These are phyloP conservation scores for Coracopsis vasa DNA, from an alignment of 2,113 vertebrate species.

Conservation along the genomic window DNA sequence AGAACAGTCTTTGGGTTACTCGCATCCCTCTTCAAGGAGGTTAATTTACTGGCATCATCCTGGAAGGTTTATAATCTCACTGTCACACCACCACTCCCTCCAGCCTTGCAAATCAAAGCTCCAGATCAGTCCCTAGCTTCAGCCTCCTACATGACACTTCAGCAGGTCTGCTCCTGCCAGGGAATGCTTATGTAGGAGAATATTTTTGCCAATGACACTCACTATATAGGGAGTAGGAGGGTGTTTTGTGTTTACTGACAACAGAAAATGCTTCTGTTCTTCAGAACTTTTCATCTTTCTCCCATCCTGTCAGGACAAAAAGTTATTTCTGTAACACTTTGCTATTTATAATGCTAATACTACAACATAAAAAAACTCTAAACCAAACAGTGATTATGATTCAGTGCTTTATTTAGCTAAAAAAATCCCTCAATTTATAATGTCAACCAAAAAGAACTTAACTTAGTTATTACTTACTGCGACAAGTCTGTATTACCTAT, in stretches of 20 bases:
- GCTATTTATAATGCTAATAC: background rate
- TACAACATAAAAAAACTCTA: background rate
- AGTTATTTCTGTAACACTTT: background rate
- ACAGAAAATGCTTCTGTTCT: background rate
- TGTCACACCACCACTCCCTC: background rate
- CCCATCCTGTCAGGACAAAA: background rate
- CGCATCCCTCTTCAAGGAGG: background rate
- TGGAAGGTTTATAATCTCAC: background rate
- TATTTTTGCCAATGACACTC: background rate
- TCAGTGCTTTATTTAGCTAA: background rate
- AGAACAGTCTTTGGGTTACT: background rate
- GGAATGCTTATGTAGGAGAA: background rate
- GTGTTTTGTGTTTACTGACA: background rate
- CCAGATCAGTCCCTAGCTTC: background rate
- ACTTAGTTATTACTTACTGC: background rate
- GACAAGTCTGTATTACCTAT: background rate
- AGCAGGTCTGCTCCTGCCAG: background rate
- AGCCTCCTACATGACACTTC: background rate
- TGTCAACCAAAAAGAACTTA: background rate
- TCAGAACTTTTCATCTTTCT: background rate
- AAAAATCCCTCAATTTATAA: background rate
- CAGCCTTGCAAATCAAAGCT: background rate
- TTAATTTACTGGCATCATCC: background rate
- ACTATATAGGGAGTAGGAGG: background rate
- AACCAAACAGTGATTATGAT: background rate